Evolutionary conservation across 2,888 invertebrate species (phyloP).

Genomic region (Tachina lurida): DNA sequence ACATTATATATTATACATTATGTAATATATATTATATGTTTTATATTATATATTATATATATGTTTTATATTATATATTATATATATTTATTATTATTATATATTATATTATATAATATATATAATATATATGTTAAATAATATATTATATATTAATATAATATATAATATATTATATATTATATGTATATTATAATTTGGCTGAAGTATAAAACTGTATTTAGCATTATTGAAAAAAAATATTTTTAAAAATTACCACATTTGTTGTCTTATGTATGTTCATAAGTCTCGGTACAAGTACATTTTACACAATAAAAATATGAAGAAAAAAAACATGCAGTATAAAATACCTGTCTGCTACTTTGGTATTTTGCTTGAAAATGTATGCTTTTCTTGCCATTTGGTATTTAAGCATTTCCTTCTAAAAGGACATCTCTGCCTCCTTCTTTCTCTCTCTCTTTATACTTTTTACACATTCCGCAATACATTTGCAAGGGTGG

Average conservation of each 20-base stretch:
- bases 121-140: too few relatives aligned
- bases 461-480: not conserved
- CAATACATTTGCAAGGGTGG: slow-evolving; percentile 14
- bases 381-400: slow-evolving; percentile 37
- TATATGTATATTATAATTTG: too few relatives aligned
- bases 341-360: slow-evolving; percentile 25
- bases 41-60: too few relatives aligned
- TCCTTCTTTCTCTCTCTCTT: not conserved
- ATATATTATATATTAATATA: too few relatives aligned
- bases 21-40: too few relatives aligned
- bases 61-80: too few relatives aligned
- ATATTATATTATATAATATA: too few relatives aligned
- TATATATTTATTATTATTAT: too few relatives aligned
- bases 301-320: not conserved
- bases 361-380: slow-evolving; percentile 49
- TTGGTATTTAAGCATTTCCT: slow-evolving; percentile 55
- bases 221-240: too few relatives aligned
- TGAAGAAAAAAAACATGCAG: not conserved
- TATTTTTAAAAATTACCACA: not conserved
- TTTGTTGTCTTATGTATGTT: not conserved
- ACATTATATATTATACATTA: too few relatives aligned
- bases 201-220: too few relatives aligned
- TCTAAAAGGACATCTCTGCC: not conserved
- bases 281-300: not conserved
- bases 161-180: too few relatives aligned